Evolutionary conservation across 2,888 invertebrate species (phyloP), one percentile per base, ranked within the genome.

Genomic region (Cryptocheilus praepositus): DNA sequence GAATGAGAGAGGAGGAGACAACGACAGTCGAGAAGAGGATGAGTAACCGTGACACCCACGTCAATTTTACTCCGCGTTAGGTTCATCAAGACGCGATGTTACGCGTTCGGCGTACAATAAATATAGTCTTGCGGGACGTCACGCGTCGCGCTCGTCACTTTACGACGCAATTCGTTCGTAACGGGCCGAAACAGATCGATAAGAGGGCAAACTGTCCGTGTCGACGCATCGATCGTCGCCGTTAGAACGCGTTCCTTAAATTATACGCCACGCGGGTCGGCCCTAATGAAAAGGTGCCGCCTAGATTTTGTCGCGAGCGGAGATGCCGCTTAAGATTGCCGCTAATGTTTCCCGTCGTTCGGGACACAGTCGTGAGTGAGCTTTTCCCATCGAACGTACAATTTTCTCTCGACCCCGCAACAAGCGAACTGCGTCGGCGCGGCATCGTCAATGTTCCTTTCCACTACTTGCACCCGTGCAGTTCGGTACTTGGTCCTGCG

Each of bases 201-300:
- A 60, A 67, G 63, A 15, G 44, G 45, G 19, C 43, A 60, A 44
- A 60, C 56, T 57, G 63, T 28, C 58, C 57, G 57, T 64, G 67
- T 63, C 62, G 64, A 61, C 67, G 51, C 51, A 49, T 51, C 36
- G 65, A 66, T 66, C 62, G 70, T 54, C 66, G 71, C 5, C 25
- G 25, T 66, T 63, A 58, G 71, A 45, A 22, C 55, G 44, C 45
- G 22, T 52, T 52, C 57, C 57, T 67, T 67, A 67, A 70, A 63
- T 70, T 67, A 62, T 52, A 70, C 61, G 61, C 64, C 67, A 61
- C 67, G 58, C 44, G 51, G 43, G 46, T 56, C 58, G 64, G 57
- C 55, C 28, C 57, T 68, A 64, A 64, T 58, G 58, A 64, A 61
- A 53, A 57, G 56, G 62, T 54, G 36, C 46, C 8, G 36, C 28